Base-by-base conservation (phyloP, 2,113 vertebrate species). In the Channa maculata region DNA sequence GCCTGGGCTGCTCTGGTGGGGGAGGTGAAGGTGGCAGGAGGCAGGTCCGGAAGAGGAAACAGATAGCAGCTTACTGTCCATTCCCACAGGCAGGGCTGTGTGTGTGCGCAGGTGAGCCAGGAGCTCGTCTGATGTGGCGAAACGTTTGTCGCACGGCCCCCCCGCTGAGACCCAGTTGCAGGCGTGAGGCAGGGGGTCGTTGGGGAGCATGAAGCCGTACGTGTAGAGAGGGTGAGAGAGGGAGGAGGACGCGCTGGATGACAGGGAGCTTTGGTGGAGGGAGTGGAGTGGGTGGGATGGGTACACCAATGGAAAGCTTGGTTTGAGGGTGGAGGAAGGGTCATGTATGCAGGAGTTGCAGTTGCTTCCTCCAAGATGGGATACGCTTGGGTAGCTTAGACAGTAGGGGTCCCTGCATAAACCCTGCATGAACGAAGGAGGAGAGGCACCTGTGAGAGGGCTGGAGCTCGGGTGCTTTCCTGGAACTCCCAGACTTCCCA, bases 151-250 rank as follows among this genome's bases (percentile, higher is more conserved):
- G 55, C 97, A 98, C 4, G 97, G 97, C 83, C 97, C 97, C 63
- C 93, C 95, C 52, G 97, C 97, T 0, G 97, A 97, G 63, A 98
- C 97, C 97, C 97, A 98, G 95, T 99, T 99, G 90, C 97, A 98
- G 89, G 95, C 97, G 87, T 98, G 96, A 4, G 96, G 96, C 82
- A 95, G 92, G 74, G 96, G 95, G 80, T 99, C 97, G 33, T 97
- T 98, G 83, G 95, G 96, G 59, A 98, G 95, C 97, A 99, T 96
- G 95, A 98, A 99, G 94, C 97, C 96, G 3, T 99, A 98, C 46
- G 96, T 96, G 92, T 98, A 99, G 79, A 99, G 94, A 0, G 97
- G 97, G 59, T 98, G 97, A 0, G 96, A 94, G 50, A 98, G 94
- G 5, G 96, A 94, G 65, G 93, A 94, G 1, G 96, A 94, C 51